Evolutionary conservation across 2,113 vertebrate genomes (phyloP), one percentile per base, ranked within the genome.

Genomic region (Edolisoma coerulescens): DNA sequence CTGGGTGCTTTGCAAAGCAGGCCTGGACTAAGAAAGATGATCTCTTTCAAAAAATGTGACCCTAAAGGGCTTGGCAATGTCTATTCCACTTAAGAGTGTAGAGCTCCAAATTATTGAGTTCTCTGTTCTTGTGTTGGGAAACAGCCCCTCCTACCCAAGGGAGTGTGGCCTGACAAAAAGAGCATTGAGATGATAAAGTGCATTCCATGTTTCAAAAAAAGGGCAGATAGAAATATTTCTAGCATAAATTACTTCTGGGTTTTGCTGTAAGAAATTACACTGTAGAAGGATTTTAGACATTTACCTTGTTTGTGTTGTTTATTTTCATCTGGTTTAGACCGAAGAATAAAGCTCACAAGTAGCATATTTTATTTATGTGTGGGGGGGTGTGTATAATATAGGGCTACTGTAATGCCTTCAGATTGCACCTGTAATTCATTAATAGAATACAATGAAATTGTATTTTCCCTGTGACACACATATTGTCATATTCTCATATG

Each of bases 181-280:
- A 87, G 65, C 81, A 94, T 87, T 91, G 90, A 96, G 70, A 87
- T 89, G 71, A 94, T 68, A 64, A 89, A 95, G 56, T 82, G 52
- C 65, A 61, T 95, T 94, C 87, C 69, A 39, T 37, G 39, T 84
- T 91, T 76, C 44, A 39, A 63, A 89, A 94, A 78, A 82, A 50
- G 23, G 42, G 19, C 87, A 91, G 92, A 82, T 47, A 89, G 39
- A 78, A 93, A 75, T 90, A 87, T 84, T 89, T 87, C 74, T 71
- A 71, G 56, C n/a, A 50, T 71, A 87, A 87, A 84, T 87, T 60
- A 87, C 82, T 67, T 22, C 35, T 79, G n/a, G 0, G 8, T 59
- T 93, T 91, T 95, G 16, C 47, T 67, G 33, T 54, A 82, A 87
- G 39, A 78, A 74, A 54, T 47, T n/a, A 16, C 8, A 11, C 60